Base-by-base conservation (phyloP, 2,797 vertebrate species). In the Muscicapa comitata region DNA sequence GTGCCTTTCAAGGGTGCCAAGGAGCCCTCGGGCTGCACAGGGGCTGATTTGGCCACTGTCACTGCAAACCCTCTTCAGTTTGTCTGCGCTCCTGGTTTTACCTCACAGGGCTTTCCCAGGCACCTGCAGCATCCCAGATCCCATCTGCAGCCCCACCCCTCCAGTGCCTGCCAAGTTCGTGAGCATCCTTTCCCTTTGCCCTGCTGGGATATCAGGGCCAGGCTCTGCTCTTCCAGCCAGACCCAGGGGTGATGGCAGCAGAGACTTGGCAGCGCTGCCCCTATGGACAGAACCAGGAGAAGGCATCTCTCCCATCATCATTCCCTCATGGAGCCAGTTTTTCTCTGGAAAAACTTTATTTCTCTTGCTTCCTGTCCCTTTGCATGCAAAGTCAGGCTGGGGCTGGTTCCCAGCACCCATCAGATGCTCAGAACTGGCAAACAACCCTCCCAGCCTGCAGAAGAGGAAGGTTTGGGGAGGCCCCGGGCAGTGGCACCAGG, bases 161-260 rank as follows among this genome's bases (percentile, higher is more conserved):
- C 50, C 47, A 13, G 3, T 25, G 31, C 53, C 50, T 3, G 12
- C 35, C 1, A 1, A 61, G 47, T 21, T 11, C 1, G 0, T 1
- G 40, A 40, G 14, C 33, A 74, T 25, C 57, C 14, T 4, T 10
- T 3, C 1, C 13, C 40, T 20, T 23, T 37, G 55, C 19, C 37
- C 42, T 37, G 40, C 40, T 1, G 2, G 70, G 57, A 11, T 33
- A 8, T 31, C 62, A 7, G 4, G 2, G 25, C 54, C 21, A 4
- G 29, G 26, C 29, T 65, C 29, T 38, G 42, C 28, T 57, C 29
- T 28, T 29, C 65, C 61, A 59, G 18, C 42, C n/a, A 25, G 45
- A 38, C 11, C 65, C 15, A 6, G 10, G 54, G 19, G 11, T 17
- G 11, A 43, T 1, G 5, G 42, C 70, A 75, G 58, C n/a, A 29